These are phyloP conservation scores for Drosophila serrata DNA, from an alignment of 1,140 invertebrate genomes.

Conservation along the genomic window DNA sequence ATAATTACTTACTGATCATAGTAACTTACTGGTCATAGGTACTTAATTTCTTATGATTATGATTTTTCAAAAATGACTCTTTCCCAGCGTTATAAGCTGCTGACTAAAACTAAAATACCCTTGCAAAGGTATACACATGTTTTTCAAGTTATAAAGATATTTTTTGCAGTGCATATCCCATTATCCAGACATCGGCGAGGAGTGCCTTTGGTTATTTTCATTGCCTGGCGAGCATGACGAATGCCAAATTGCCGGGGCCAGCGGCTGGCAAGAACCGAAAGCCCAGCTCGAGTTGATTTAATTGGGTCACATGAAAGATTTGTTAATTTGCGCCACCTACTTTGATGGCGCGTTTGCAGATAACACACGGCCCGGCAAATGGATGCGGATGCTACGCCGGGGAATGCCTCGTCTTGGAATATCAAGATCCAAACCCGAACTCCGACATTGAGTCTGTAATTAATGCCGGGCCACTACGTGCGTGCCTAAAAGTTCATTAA, in stretches of 20 bases:
- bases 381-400: conserved; percentile 38
- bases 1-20: no score
- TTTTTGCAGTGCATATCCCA: conserved; percentile 1
- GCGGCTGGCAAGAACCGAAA: conserved; percentile 23
- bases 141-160: not conserved
- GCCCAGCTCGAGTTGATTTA: conserved; percentile 65
- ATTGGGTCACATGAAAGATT: conserved; percentile 82
- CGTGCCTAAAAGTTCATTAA: conserved; percentile 78
- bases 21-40: no score
- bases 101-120: no score
- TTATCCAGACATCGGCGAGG: conserved; percentile 23
- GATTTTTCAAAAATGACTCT: no score
- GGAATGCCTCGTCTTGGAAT: conserved; percentile 45
- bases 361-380: conserved; percentile 37
- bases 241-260: conserved; percentile 73
- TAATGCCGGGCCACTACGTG: conserved; percentile 68
- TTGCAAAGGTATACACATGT: not conserved
- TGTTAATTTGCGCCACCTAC: conserved; percentile 82
- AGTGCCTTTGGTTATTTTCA: conserved; percentile 65
- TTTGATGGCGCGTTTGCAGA: conserved; percentile 77
- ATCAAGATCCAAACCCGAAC: conserved; percentile 32
- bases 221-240: conserved; percentile 75
- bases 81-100: no score
- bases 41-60: no score
- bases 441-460: conserved; percentile 58